A percentile compares a stretch with the other conserved stretches of the same genome.
These are phyloP conservation scores for Myzus persicae DNA, from an alignment of 1,140 invertebrate genomes.

Conservation along the genomic window DNA sequence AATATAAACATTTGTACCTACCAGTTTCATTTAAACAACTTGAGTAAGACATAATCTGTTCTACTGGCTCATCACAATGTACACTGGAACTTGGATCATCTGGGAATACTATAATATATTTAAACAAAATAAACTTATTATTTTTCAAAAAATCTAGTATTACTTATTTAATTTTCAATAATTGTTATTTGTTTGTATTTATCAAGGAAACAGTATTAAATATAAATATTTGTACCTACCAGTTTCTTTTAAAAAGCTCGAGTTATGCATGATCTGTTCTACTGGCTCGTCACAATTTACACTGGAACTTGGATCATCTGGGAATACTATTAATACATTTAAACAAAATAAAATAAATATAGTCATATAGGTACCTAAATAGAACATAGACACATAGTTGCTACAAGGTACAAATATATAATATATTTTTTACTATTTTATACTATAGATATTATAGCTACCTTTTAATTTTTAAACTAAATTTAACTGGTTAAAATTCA, in stretches of 20 bases:
- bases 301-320: too few relatives aligned
- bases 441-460: too few relatives aligned
- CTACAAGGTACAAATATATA: background rate
- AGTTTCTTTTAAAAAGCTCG: background rate
- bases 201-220: too few relatives aligned
- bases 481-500: background rate
- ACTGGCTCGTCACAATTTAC: too few relatives aligned
- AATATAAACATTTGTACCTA: constrained; percentile 3
- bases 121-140: background rate
- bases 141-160: background rate
- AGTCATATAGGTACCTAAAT: too few relatives aligned
- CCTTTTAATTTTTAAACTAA: background rate
- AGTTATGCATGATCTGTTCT: too few relatives aligned
- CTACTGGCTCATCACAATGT: background rate
- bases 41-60: background rate
- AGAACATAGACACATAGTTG: background rate
- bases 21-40: background rate
- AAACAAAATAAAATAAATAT: too few relatives aligned
- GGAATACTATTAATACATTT: too few relatives aligned
- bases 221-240: background rate
- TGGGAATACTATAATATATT: background rate
- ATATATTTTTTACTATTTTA: background rate
- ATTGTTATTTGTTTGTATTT: too few relatives aligned
- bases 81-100: background rate
- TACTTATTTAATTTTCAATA: background rate